A percentile compares a stretch with the other conserved stretches of the same genome.
Evolutionary conservation across 2,797 vertebrate genomes (phyloP).

Genomic region (Lagocephalus sceleratus): DNA sequence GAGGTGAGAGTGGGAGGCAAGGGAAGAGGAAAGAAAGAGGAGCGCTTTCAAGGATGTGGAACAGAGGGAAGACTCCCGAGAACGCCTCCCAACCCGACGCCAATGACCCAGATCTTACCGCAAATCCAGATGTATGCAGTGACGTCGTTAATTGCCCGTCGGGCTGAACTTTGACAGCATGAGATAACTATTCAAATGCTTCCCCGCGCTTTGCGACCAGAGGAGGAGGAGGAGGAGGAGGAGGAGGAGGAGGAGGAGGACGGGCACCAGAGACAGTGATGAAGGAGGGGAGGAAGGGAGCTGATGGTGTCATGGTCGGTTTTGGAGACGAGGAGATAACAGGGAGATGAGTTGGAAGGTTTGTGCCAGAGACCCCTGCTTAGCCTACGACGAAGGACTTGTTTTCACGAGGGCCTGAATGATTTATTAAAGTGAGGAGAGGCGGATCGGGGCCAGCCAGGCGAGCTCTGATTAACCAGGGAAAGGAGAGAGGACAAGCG

Average conservation of each 20-base stretch:
- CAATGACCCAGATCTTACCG: slow-evolving; percentile 1
- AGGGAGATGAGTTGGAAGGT: slow-evolving; percentile 19
- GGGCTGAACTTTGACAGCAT: slow-evolving; percentile 26
- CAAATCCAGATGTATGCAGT: slow-evolving; percentile 20
- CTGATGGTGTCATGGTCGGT: not conserved
- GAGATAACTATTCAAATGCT: slow-evolving; percentile 51
- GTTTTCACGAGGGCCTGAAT: slow-evolving; percentile 69
- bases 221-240: too few relatives aligned
- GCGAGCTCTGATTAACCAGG: slow-evolving; percentile 74
- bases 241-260: too few relatives aligned
- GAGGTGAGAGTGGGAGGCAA: not conserved
- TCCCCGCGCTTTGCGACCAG: slow-evolving; percentile 6
- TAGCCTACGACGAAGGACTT: slow-evolving; percentile 46
- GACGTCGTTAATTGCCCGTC: slow-evolving; percentile 19
- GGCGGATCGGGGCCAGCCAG: slow-evolving; percentile 69
- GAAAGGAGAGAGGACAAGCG: slow-evolving; percentile 74
- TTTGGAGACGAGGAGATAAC: slow-evolving; percentile 9
- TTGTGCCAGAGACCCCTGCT: slow-evolving; percentile 32
- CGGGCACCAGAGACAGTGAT: slow-evolving; percentile 12
- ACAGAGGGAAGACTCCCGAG: not conserved
- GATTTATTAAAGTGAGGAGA: slow-evolving; percentile 76
- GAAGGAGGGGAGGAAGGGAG: not conserved
- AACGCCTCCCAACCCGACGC: slow-evolving; percentile 16
- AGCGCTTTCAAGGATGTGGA: slow-evolving; percentile 12
- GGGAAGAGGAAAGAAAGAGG: not conserved